Conservation (phyloP, 2,797 vertebrate species). For the Eremophila alpestris region DNA sequence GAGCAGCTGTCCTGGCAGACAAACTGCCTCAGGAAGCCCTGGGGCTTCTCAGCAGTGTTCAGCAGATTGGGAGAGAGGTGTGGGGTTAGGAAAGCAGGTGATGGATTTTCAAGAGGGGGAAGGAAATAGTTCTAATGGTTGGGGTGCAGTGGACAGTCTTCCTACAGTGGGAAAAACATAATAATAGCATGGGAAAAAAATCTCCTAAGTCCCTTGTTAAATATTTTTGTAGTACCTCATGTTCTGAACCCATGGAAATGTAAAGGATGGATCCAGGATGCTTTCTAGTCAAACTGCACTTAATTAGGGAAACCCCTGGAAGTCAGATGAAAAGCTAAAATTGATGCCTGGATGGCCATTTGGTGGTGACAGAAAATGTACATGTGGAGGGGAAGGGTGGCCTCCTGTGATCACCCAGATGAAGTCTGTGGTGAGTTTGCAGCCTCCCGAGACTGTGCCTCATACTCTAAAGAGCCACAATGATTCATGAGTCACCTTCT, state of each 20-base stretch:
- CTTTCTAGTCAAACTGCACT: neutral
- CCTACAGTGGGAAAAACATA: neutral
- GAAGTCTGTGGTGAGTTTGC: neutral
- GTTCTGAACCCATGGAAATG: neutral
- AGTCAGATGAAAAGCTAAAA: neutral
- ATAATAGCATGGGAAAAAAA: neutral
- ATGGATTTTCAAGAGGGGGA: neutral
- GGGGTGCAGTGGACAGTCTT: neutral
- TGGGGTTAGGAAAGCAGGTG: neutral
- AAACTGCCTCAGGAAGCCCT: neutral
- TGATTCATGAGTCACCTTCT: neutral
- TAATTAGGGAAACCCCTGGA: neutral
- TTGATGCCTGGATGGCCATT: neutral
- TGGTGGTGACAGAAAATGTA: neutral
- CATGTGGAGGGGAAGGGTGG: neutral
- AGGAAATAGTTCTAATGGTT: neutral
- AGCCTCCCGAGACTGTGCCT: neutral
- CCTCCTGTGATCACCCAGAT: accelerated
- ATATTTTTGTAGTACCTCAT: neutral
- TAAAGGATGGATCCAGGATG: neutral
- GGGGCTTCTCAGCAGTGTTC: neutral
- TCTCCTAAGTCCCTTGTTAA: neutral
- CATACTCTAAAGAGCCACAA: neutral
- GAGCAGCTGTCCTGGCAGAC: neutral
- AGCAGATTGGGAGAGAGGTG: neutral